Percentiles rank a stretch among this genome's conserved stretches.
These are phyloP conservation scores for Margarornis squamiger DNA, from an alignment of 2,797 vertebrate species.

Conservation along the genomic window DNA sequence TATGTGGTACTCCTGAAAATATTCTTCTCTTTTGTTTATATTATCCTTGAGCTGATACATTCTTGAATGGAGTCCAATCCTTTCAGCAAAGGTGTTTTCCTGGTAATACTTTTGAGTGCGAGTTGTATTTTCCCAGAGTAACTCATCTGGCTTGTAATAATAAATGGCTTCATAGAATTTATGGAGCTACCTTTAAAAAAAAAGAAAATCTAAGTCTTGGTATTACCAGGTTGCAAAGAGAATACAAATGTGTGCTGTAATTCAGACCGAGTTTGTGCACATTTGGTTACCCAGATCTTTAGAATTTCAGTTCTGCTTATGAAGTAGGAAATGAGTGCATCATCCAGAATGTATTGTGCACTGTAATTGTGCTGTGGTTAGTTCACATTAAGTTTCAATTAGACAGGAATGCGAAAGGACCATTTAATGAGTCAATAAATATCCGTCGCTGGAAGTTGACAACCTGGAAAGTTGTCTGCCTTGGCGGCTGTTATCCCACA, in stretches of 20 bases:
- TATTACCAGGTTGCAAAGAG: background rate
- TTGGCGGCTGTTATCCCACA: slow-evolving; percentile 59
- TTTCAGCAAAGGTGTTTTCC: background rate
- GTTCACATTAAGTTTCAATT: slow-evolving; percentile 54
- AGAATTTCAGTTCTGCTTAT: background rate
- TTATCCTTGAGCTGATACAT: background rate
- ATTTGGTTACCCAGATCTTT: background rate
- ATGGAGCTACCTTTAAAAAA: background rate
- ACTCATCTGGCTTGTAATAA: background rate
- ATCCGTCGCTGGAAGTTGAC: slow-evolving; percentile 73
- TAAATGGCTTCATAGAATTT: background rate
- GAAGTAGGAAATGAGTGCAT: background rate
- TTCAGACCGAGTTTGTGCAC: background rate
- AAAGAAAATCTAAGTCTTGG: background rate
- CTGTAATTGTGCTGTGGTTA: slow-evolving; percentile 10
- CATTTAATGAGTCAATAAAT: slow-evolving; percentile 77
- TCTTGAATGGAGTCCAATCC: background rate
- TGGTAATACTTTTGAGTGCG: background rate
- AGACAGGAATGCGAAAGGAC: slow-evolving; percentile 72
- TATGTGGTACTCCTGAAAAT: background rate
- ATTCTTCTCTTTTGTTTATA: background rate
- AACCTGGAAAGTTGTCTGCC: slow-evolving; percentile 75
- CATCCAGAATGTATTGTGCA: background rate
- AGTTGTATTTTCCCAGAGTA: background rate
- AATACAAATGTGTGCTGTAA: background rate